A percentile compares a stretch with the other conserved stretches of the same genome.
These are phyloP conservation scores for Irena cyanogastra DNA, from an alignment of 2,113 vertebrate genomes.

Conservation along the genomic window DNA sequence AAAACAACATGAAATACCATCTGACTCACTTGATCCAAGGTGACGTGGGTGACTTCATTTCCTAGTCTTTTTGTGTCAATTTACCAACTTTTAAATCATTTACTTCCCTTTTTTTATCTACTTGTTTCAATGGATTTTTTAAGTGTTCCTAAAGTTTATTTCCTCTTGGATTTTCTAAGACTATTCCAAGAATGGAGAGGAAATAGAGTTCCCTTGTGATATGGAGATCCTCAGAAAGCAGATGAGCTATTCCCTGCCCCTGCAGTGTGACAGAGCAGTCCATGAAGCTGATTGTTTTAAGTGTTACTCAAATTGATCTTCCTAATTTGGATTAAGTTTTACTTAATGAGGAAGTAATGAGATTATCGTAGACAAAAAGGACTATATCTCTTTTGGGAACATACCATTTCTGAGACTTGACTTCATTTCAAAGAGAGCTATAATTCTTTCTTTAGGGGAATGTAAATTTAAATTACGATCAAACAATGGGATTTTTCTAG, in stretches of 20 bases:
- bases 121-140: not conserved
- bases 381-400: not conserved
- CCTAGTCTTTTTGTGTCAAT: not conserved
- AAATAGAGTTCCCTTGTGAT: not conserved
- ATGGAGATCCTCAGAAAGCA: not conserved
- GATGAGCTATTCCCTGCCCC: not conserved
- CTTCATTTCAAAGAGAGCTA: not conserved
- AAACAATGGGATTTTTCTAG: not conserved
- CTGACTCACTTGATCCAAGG: not conserved
- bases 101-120: not conserved
- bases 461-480: not conserved
- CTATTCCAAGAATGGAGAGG: not conserved
- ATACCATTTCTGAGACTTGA: not conserved
- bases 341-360: conserved; percentile 26
- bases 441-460: not conserved
- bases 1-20: not conserved
- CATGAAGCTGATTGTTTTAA: conserved; percentile 7
- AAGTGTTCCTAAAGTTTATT: not conserved
- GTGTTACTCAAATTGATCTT: conserved; percentile 31
- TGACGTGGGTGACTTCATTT: not conserved
- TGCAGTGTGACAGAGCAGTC: not conserved
- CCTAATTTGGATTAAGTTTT: conserved; percentile 43
- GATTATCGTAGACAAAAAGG: conserved; percentile 19
- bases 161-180: not conserved
- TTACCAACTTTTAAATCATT: not conserved